phyloP scores from a whole-genome alignment of 2,797 vertebrate genomes.

The Selene dorsalis region DNA sequence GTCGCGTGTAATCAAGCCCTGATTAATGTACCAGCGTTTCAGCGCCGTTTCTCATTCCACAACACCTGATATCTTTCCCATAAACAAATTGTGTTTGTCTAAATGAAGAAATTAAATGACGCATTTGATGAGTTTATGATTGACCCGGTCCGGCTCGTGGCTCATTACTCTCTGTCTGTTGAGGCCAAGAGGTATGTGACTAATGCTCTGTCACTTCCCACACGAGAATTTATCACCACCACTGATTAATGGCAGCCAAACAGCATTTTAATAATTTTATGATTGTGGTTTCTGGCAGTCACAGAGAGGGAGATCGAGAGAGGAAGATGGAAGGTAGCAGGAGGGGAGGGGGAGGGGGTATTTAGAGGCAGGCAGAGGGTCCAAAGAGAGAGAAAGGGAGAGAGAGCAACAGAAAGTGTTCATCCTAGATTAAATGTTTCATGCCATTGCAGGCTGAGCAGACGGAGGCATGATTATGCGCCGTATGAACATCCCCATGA shows the following conservation, averaged over 20 bases:
- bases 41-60: constrained; percentile 95
- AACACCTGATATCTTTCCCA: constrained; percentile 99
- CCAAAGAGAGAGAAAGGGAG: constrained; percentile 43
- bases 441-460: constrained; percentile 84
- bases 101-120: constrained; percentile 99
- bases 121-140: constrained; percentile 99
- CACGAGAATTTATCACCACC: constrained; percentile 95
- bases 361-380: constrained; percentile 48
- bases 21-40: constrained; percentile 98
- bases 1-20: constrained; percentile 98
- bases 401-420: constrained; percentile 79
- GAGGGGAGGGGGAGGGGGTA: constrained; percentile 65
- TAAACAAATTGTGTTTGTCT: constrained; percentile 99
- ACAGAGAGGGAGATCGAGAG: constrained; percentile 67
- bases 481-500: constrained; percentile 77
- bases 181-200: constrained; percentile 90
- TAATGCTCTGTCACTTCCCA: constrained; percentile 94
- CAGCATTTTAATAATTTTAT: constrained; percentile 95
- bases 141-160: constrained; percentile 93
- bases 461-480: constrained; percentile 84
- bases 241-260: constrained; percentile 98
- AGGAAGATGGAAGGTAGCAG: constrained; percentile 55
- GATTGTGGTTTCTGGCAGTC: constrained; percentile 90
- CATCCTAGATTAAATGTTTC: constrained; percentile 91
- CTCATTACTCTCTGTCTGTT: constrained; percentile 96